Evolutionary conservation across 2,113 vertebrate genomes (phyloP).

Genomic region (Apistogramma diplotaenia): DNA sequence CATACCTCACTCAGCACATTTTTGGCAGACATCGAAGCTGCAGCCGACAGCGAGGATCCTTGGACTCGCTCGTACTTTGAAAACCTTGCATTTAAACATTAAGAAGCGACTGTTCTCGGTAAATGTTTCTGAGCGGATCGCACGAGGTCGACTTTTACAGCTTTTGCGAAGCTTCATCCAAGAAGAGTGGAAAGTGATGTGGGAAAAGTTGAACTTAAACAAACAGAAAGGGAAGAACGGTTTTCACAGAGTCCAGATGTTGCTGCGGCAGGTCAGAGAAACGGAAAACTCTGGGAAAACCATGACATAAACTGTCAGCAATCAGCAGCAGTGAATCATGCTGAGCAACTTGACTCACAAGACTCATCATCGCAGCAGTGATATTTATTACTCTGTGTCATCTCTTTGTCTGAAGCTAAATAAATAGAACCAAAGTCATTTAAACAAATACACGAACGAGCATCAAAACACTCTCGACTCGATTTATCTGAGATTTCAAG

Average conservation of each 20-base stretch:
- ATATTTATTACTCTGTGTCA: constrained; percentile 28
- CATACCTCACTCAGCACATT: constrained; percentile 58
- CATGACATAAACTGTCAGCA: constrained; percentile 68
- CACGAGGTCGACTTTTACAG: background rate
- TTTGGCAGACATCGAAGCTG: constrained; percentile 47
- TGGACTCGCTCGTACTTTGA: background rate
- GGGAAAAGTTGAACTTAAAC: constrained; percentile 40
- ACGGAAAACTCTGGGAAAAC: constrained; percentile 65
- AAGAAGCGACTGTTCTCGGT: background rate
- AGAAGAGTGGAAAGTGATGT: background rate
- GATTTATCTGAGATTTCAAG: background rate
- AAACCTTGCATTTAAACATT: background rate
- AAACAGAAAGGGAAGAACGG: constrained; percentile 4
- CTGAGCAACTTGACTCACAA: constrained; percentile 35
- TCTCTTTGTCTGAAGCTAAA: constrained; percentile 27
- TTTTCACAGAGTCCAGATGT: constrained; percentile 57
- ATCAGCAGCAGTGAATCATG: constrained; percentile 68
- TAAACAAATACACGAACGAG: background rate
- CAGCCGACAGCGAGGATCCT: constrained; percentile 1
- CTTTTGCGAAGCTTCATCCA: background rate
- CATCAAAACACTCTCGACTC: background rate
- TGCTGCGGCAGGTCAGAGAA: constrained; percentile 34
- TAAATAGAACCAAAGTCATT: constrained; percentile 29
- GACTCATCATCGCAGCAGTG: constrained; percentile 29
- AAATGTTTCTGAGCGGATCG: background rate